Conservation (phyloP, 1,140 invertebrate species). For the Zaprionus tsacasi region DNA sequence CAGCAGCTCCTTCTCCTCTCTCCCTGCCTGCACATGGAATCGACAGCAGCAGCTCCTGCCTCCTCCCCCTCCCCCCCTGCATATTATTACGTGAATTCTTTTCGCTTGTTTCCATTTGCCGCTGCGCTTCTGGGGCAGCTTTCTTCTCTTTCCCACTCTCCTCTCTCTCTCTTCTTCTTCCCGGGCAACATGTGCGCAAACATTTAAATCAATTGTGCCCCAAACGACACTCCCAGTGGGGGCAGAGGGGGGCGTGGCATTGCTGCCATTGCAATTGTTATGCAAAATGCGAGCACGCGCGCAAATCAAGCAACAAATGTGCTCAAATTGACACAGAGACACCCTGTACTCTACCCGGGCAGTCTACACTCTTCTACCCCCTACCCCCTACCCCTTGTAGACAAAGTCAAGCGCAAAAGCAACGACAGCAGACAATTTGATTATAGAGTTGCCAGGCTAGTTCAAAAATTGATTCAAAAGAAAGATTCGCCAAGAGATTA, state of each 20-base stretch:
- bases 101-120: constrained; percentile 47
- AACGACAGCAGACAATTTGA: constrained; percentile 1
- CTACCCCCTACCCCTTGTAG: background rate
- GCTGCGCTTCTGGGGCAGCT: background rate
- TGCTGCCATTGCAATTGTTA: constrained; percentile 60
- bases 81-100: constrained; percentile 75
- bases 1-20: background rate
- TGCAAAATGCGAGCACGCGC: constrained; percentile 73
- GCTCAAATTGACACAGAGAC: constrained; percentile 40
- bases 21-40: constrained; percentile 14
- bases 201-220: constrained; percentile 80
- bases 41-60: background rate
- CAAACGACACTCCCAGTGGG: constrained; percentile 30
- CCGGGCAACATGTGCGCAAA: constrained; percentile 77
- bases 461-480: background rate
- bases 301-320: constrained; percentile 63
- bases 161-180: constrained; percentile 19
- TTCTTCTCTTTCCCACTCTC: too few relatives aligned
- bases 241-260: background rate
- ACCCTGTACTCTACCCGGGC: too few relatives aligned
- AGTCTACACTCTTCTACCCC: background rate
- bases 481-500: background rate
- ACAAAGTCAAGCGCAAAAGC: background rate
- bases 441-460: constrained; percentile 1
- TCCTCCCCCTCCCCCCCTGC: constrained; percentile 33